Evolutionary conservation across 1,140 invertebrate species (phyloP).

Genomic region (Caenorhabditis elegans): WBcel235 BX284606.5:15591501-15592000

Average conservation of each 20-base stretch:
- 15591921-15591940: too few relatives aligned
- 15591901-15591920: too few relatives aligned
- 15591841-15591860: too few relatives aligned
- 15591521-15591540: not conserved
- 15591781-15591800: not conserved
- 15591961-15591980: too few relatives aligned
- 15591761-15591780: not conserved
- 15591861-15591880: too few relatives aligned
- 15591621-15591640: too few relatives aligned
- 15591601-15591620: too few relatives aligned
- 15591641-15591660: not conserved
- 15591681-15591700: not conserved
- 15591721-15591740: not conserved
- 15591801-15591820: not conserved
- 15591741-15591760: not conserved
- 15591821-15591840: not conserved
- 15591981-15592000: too few relatives aligned
- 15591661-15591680: not conserved
- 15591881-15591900: too few relatives aligned
- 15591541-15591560: not conserved
- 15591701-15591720: not conserved
- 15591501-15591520: not conserved
- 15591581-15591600: too few relatives aligned
- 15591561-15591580: too few relatives aligned
- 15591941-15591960: too few relatives aligned